Base-by-base conservation (phyloP, 2,113 vertebrate species). In the Pycnonotus jocosus region DNA sequence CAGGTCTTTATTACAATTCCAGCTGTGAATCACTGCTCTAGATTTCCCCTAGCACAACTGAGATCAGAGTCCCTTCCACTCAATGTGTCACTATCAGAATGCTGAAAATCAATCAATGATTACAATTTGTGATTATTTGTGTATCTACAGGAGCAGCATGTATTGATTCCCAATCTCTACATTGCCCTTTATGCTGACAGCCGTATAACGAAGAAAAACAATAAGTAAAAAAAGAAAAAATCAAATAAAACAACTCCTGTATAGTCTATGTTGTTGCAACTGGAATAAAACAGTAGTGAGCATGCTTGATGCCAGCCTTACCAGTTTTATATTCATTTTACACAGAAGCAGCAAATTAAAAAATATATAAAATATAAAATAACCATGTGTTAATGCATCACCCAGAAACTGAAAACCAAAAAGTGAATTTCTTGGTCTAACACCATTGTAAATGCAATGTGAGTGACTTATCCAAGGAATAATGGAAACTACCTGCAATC, bases 121-220 rank as follows among this genome's bases (percentile, higher is more conserved):
- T 90, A 87, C 83, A 88, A 72, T 93, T 84, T 86, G 72, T 92
- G 82, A 86, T 71, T 89, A 72, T 96, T 91, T 96, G 89, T 80
- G 20, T 93, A 95, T 94, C 94, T 95, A 81, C 69, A 92, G 89
- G 81, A 95, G 35, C 60, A 83, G 58, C 33, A 45, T n/a, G 16
- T 95, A 90, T 69, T 42, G 86, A 88, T 95, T 95, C 56, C 81
- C 69, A 56, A 25, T 89, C n/a, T 85, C 64, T 83, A 83, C 76
- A 47, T 69, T 91, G 51, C 47, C 35, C 50, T 93, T 94, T 88
- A 68, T 73, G 50, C 54, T 92, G 84, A 61, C 69, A 97, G 86
- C 83, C 44, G 15, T 77, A 69, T 54, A 90, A 92, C 51, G 31
- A 93, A 94, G 48, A 71, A 94, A 94, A 97, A 93, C 21, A 91